A percentile compares a stretch with the other conserved stretches of the same genome.
These are phyloP conservation scores for Cephus pulcher DNA, from an alignment of 2,888 invertebrate species.

Conservation along the genomic window DNA sequence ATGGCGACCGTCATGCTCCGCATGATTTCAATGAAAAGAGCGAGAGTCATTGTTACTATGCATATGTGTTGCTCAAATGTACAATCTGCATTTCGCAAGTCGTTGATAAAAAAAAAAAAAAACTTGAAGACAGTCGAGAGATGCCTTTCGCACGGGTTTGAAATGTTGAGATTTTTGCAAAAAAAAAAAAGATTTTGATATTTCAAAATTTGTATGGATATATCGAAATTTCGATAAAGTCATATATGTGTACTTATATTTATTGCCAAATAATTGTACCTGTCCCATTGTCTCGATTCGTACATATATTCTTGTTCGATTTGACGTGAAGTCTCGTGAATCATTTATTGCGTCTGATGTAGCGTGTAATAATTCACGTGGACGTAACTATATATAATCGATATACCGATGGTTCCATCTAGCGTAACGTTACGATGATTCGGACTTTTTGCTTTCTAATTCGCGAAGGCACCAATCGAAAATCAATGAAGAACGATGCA, in stretches of 20 bases:
- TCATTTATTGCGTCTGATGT: neutral
- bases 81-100: neutral
- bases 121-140: neutral
- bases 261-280: neutral
- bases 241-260: neutral
- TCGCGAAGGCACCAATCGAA: neutral
- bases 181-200: neutral
- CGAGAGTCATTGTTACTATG: neutral
- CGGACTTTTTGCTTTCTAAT: neutral
- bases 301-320: neutral
- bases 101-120: neutral
- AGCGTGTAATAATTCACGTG: neutral
- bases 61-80: neutral
- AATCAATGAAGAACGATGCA: neutral
- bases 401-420: neutral
- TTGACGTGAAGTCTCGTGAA: neutral
- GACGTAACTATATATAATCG: neutral
- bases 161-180: neutral
- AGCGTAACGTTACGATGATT: neutral
- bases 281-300: neutral
- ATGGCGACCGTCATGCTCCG: neutral
- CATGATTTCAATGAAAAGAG: neutral
- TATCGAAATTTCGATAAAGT: neutral
- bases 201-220: neutral
- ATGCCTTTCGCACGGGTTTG: neutral